phyloP scores from a whole-genome alignment of 2,888 invertebrate species.

The Pterobdella sp. region DNA sequence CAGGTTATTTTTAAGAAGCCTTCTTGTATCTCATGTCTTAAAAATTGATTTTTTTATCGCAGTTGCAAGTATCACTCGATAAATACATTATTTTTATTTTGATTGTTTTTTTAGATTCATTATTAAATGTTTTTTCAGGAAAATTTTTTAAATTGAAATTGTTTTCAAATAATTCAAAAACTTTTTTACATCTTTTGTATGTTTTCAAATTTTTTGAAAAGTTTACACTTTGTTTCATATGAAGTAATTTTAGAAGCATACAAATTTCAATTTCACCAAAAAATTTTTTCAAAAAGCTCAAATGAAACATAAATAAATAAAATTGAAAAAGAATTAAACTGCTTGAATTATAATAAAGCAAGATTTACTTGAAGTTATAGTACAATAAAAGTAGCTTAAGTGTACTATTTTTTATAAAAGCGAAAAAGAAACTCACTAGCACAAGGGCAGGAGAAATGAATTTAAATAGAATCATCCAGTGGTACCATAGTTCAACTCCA shows the following conservation, averaged over 20 bases:
- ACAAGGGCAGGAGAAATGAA: conserved; percentile 54
- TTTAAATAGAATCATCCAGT: conserved; percentile 70
- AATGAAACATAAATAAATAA: background rate
- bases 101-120: background rate
- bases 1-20: background rate
- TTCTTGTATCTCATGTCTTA: background rate
- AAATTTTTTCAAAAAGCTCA: background rate
- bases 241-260: too few relatives aligned
- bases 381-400: background rate
- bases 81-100: background rate
- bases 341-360: background rate
- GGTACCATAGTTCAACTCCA: conserved; percentile 40
- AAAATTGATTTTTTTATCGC: too few relatives aligned
- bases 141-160: background rate
- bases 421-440: background rate
- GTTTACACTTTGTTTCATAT: too few relatives aligned
- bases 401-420: background rate
- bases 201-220: too few relatives aligned
- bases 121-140: background rate
- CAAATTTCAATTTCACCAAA: too few relatives aligned
- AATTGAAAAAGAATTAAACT: background rate
- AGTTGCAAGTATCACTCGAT: background rate
- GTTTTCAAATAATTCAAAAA: background rate
- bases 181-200: too few relatives aligned
- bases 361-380: background rate